Evolutionary conservation across 2,113 vertebrate species (phyloP).

Genomic region (Ceuthmochares aereus): DNA sequence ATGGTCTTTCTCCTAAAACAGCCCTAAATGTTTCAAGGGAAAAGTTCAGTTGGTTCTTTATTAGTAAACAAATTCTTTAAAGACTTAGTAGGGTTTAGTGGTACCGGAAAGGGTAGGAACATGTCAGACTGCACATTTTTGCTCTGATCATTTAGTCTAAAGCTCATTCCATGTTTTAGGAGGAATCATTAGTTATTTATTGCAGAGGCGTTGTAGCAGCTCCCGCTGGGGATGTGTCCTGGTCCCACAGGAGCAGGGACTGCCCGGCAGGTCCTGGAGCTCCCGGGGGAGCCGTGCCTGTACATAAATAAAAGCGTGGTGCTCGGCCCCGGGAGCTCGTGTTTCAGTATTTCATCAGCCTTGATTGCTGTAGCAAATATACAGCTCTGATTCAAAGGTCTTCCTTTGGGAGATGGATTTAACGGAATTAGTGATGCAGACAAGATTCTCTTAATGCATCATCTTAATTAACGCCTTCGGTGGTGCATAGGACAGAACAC

Average conservation of each 20-base stretch:
- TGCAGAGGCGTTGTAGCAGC: neutral
- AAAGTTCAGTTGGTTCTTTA: neutral
- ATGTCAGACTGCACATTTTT: neutral
- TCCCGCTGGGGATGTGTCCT: neutral
- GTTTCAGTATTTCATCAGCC: neutral
- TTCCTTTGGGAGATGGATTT: neutral
- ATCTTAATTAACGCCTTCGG: neutral
- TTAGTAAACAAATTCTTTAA: neutral
- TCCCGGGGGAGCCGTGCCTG: accelerated
- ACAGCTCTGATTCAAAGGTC: neutral
- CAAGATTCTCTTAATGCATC: neutral
- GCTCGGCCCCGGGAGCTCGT: neutral
- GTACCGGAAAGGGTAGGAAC: neutral
- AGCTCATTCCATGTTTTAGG: neutral
- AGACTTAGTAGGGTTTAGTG: neutral
- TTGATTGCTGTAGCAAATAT: neutral
- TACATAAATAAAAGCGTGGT: neutral
- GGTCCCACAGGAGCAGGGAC: neutral
- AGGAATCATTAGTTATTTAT: neutral
- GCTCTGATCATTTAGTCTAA: neutral
- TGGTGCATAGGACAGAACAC: neutral
- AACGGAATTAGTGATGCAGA: slow-evolving; percentile 12
- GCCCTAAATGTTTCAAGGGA: neutral
- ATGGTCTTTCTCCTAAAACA: too few species aligned
- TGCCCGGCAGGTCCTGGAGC: neutral